Percentiles rank a stretch among this genome's conserved stretches.
These are phyloP conservation scores for Trogon melanurus DNA, from an alignment of 2,113 vertebrate genomes.

Conservation along the genomic window DNA sequence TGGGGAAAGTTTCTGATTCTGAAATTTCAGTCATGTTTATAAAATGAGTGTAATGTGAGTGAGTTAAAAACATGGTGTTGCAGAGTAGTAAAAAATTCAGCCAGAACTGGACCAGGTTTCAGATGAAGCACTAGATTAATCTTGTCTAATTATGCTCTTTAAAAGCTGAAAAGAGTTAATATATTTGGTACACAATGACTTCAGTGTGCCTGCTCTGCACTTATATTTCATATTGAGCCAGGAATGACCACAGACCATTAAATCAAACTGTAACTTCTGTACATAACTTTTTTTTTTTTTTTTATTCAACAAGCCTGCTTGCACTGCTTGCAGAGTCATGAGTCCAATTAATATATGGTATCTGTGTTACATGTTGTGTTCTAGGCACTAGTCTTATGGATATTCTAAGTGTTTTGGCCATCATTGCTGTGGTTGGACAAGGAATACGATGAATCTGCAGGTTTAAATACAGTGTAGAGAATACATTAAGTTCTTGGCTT, in stretches of 20 bases:
- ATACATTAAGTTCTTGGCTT: background rate
- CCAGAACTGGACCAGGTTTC: background rate
- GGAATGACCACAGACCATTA: background rate
- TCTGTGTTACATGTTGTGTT: background rate
- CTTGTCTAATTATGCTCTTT: background rate
- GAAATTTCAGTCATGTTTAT: background rate
- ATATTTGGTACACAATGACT: background rate
- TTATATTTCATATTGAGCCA: background rate
- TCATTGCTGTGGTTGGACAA: background rate
- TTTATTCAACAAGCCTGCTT: background rate
- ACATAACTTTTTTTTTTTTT: background rate
- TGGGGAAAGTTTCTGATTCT: background rate
- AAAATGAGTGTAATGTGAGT: background rate
- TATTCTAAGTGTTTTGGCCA: background rate
- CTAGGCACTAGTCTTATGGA: background rate
- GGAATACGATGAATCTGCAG: background rate
- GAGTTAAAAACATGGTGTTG: background rate
- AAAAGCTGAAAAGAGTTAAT: background rate
- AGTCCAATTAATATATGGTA: background rate
- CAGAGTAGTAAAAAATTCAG: background rate
- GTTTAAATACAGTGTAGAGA: background rate
- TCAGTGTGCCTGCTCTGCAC: background rate
- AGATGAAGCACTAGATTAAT: background rate
- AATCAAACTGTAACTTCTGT: background rate
- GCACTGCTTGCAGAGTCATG: background rate